Base-by-base conservation (phyloP, 2,797 vertebrate genomes). In the Erethizon dorsatum region DNA sequence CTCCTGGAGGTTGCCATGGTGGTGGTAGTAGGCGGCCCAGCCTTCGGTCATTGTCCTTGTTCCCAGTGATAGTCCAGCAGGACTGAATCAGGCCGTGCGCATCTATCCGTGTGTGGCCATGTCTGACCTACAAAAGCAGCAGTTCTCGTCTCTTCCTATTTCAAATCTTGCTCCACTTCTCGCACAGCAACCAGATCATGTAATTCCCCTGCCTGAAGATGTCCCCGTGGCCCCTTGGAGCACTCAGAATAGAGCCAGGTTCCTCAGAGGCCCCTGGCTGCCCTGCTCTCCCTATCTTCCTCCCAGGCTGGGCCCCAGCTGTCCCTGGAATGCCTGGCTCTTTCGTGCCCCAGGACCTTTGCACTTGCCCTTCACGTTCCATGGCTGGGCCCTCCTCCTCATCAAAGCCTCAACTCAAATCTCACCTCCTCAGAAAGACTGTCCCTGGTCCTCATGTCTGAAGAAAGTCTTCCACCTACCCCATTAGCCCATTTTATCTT, bases 81-180 rank as follows among this genome's bases (percentile, higher is more conserved):
- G 61, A 33, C 90, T 26, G 56, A 67, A 80, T 69, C 47, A 0
- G 63, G 61, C 14, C 41, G 3, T n/a, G 50, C 1, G 2, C 12
- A 6, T 11, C 31, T 20, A 50, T 45, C 77, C 28, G 0, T 22
- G 5, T 33, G 31, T 0, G 0, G 79, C 86, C 37, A 20, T 73
- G 77, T 61, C 95, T 93, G 87, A 87, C 97, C 96, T 95, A 88
- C 41, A 87, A 86, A 96, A 79, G 6, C 59, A 71, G 79, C 78
- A 50, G 45, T 22, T 56, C 20, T 24, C 57, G 11, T 1, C 0
- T 75, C 54, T 63, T 83, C 82, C 86, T 18, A 0, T 57, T 84
- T 87, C 86, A 31, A 5, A 22, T 95, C 92, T 28, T 88, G 95
- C n/a, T 92, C 83, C 57, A 56, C 61, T 97, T 95, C 95, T 95